These are phyloP conservation scores for Stenchaetothrips biformis DNA, from an alignment of 2,888 invertebrate genomes.

Conservation along the genomic window DNA sequence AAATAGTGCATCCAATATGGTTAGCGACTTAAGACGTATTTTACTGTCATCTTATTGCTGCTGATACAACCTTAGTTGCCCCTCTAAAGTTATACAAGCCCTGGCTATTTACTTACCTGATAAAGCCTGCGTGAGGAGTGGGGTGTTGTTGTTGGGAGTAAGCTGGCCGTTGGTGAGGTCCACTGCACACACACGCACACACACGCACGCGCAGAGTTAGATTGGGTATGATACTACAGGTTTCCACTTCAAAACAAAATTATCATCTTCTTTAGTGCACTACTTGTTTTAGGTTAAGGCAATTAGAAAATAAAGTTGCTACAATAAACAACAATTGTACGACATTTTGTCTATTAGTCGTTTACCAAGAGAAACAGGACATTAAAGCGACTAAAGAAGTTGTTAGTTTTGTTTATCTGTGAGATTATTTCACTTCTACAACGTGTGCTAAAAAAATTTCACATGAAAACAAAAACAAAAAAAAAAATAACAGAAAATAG, in stretches of 20 bases:
- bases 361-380: too few species aligned
- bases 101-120: slow-evolving; percentile 63
- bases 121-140: slow-evolving; percentile 90
- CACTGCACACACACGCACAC: slow-evolving; percentile 59
- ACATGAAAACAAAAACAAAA: too few species aligned
- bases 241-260: too few species aligned
- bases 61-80: too few species aligned
- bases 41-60: too few species aligned
- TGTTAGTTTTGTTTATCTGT: too few species aligned
- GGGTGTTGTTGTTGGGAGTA: slow-evolving; percentile 93
- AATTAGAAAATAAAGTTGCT: background rate
- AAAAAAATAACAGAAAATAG: too few species aligned
- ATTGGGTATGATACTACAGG: background rate
- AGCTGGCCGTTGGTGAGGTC: slow-evolving; percentile 93
- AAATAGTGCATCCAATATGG: background rate
- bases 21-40: background rate
- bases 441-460: too few species aligned
- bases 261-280: background rate
- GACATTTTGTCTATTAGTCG: too few species aligned
- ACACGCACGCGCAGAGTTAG: slow-evolving; percentile 22
- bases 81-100: too few species aligned
- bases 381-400: too few species aligned
- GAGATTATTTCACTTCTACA: too few species aligned
- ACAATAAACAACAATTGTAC: background rate
- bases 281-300: slow-evolving; percentile 26